Conservation (phyloP, 2,113 vertebrate species). For the Canis aureus region DNA sequence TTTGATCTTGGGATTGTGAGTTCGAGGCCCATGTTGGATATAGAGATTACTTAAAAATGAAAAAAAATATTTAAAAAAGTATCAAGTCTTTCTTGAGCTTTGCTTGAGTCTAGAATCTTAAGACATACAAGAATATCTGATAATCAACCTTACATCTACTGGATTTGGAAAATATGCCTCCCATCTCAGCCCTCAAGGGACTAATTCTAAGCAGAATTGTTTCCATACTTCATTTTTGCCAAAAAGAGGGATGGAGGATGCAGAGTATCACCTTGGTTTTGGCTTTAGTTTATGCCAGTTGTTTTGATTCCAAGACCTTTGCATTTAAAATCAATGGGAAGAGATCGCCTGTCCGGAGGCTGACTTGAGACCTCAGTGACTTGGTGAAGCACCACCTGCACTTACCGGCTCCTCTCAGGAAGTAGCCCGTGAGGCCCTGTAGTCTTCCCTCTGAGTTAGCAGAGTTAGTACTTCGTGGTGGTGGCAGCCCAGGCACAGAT, state of each 20-base stretch:
- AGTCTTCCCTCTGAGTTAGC: background rate
- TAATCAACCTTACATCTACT: background rate
- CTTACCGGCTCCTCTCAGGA: background rate
- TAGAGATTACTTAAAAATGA: background rate
- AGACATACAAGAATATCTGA: background rate
- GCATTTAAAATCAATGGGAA: background rate
- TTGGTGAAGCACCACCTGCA: background rate
- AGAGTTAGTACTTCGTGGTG: background rate
- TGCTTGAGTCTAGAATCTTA: background rate
- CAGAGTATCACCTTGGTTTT: background rate
- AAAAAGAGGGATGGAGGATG: background rate
- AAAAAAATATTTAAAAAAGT: background rate
- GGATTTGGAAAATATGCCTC: background rate
- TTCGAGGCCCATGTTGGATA: background rate
- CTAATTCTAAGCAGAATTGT: background rate
- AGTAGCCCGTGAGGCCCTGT: background rate
- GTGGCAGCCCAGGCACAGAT: accelerated
- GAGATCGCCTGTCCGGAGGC: background rate
- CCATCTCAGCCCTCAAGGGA: background rate
- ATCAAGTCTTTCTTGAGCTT: background rate
- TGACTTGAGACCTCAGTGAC: background rate
- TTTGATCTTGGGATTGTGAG: background rate
- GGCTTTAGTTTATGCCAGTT: background rate
- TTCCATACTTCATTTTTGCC: background rate
- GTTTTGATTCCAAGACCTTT: background rate